phyloP scores from a whole-genome alignment of 2,113 vertebrate species.

The Monopterus albus region DNA sequence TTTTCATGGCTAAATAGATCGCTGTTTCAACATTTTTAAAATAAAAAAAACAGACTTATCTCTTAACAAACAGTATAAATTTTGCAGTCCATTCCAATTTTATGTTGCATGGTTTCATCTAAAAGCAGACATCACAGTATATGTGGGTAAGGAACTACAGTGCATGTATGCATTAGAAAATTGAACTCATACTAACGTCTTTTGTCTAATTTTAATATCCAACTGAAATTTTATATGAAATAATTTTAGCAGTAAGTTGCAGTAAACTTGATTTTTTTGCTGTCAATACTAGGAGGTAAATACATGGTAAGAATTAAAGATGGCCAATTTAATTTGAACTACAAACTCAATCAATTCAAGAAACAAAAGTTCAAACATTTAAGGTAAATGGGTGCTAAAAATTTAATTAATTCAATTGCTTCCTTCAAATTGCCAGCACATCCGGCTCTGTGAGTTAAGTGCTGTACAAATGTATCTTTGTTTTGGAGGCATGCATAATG shows the following conservation, averaged over 20 bases:
- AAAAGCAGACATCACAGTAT: too few relatives aligned
- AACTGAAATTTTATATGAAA: not conserved
- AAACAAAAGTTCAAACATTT: too few relatives aligned
- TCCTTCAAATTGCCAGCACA: not conserved
- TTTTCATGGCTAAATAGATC: conserved; percentile 18
- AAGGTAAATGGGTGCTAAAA: too few relatives aligned
- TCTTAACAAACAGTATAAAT: not conserved
- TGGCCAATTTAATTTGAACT: too few relatives aligned
- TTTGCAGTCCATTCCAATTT: not conserved
- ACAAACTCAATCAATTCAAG: too few relatives aligned
- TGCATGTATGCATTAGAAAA: not conserved
- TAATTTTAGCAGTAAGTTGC: not conserved
- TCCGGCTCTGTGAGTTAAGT: not conserved
- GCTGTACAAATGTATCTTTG: not conserved
- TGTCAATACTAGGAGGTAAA: too few relatives aligned
- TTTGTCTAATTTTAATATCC: too few relatives aligned
- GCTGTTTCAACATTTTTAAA: conserved; percentile 15
- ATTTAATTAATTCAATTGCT: too few relatives aligned
- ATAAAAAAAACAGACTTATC: not conserved
- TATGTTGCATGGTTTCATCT: not conserved
- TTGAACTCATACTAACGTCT: too few relatives aligned
- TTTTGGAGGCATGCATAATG: too few relatives aligned
- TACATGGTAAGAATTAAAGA: too few relatives aligned
- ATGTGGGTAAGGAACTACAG: not conserved
- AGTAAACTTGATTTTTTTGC: not conserved